These are phyloP conservation scores for Charadrius vociferus DNA, from an alignment of 2,113 vertebrate species.

Conservation along the genomic window DNA sequence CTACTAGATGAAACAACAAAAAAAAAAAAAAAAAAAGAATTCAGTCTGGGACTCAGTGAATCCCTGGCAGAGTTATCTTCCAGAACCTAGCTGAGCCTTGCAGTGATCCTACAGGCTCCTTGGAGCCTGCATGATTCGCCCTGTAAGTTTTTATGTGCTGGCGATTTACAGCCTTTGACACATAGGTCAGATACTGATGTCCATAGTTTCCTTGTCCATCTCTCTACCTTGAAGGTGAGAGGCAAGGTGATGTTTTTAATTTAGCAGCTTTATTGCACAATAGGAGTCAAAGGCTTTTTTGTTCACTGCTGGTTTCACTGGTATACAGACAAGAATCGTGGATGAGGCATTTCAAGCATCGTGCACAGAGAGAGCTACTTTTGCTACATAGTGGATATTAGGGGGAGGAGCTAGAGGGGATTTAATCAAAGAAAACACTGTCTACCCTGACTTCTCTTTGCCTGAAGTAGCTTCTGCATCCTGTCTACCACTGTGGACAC, in stretches of 20 bases:
- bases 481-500: not conserved
- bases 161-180: not conserved
- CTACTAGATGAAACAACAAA: not conserved
- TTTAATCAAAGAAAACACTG: not conserved
- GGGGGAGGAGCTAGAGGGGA: not conserved
- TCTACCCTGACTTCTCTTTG: not conserved
- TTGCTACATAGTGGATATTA: not conserved
- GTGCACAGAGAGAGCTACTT: not conserved
- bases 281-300: not conserved
- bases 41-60: not conserved
- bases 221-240: not conserved
- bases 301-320: not conserved
- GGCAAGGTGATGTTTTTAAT: not conserved
- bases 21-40: not conserved
- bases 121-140: not conserved
- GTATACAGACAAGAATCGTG: not conserved
- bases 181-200: not conserved
- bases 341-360: not conserved
- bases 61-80: not conserved
- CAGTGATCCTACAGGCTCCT: not conserved
- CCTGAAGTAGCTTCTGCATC: not conserved
- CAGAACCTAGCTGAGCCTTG: not conserved
- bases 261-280: not conserved
- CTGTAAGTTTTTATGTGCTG: not conserved
- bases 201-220: not conserved